Evolutionary conservation across 2,888 invertebrate genomes (phyloP), one percentile per base, ranked within the genome.

Genomic region (Chaetogeoica ovagalla): DNA sequence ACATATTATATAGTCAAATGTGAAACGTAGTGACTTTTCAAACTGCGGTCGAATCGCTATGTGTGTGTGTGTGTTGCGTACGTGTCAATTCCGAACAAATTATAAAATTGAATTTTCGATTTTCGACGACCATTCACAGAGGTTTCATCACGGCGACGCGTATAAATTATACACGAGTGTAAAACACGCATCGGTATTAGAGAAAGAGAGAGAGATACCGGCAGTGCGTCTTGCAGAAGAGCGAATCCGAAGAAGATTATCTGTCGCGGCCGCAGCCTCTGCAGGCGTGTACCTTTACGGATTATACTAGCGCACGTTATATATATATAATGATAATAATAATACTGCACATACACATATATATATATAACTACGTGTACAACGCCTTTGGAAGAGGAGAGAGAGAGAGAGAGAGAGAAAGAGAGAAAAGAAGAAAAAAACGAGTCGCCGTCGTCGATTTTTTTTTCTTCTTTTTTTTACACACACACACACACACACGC

Each of bases 331-430:
- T n/a, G n/a, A n/a, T n/a, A n/a, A 11, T 39, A 70, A 23, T 19
- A 15, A 52, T 23, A 17, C 39, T 30, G 8, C 21, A 60, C 55
- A 21, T n/a, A n/a, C n/a, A n/a, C n/a, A n/a, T n/a, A n/a, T n/a
- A n/a, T n/a, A n/a, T n/a, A n/a, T n/a, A n/a, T n/a, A n/a, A n/a
- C n/a, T 23, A 60, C 23, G 48, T 72, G 52, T 60, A 55, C 66
- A 23, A 75, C 74, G 74, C 74, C 74, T 74, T 63, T 75, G n/a
- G 37, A 21, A 73, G 48, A 74, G 23, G n/a, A 43, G 52, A n/a
- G n/a, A n/a, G n/a, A n/a, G n/a, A n/a, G n/a, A n/a, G n/a, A n/a
- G n/a, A n/a, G n/a, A n/a, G n/a, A n/a, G n/a, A n/a, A n/a, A n/a
- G 43, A 43, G 52, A 55, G 55, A 74, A 43, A 65, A n/a, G n/a